A percentile compares a stretch with the other conserved stretches of the same genome.
These are phyloP conservation scores for Synergus itoensis DNA, from an alignment of 2,888 invertebrate genomes.

Conservation along the genomic window DNA sequence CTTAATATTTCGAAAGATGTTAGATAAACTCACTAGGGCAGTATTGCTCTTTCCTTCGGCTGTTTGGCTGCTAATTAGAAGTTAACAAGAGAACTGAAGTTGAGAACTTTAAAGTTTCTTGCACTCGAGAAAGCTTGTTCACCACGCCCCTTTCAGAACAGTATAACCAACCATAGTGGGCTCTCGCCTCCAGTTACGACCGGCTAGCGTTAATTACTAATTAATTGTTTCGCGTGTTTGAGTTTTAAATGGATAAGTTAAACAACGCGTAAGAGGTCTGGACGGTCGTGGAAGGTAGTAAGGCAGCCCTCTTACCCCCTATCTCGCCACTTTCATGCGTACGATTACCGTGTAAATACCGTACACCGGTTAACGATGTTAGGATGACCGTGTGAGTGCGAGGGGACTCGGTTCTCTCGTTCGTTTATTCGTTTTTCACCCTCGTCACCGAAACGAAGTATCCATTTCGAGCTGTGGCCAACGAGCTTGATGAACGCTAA, in stretches of 20 bases:
- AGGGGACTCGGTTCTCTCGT: conserved; percentile 54
- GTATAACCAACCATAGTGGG: conserved; percentile 58
- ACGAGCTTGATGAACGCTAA: conserved; percentile 51
- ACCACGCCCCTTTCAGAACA: conserved; percentile 52
- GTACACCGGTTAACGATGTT: conserved; percentile 65
- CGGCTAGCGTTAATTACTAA: conserved; percentile 74
- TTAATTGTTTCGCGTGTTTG: conserved; percentile 77
- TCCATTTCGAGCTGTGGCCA: conserved; percentile 53
- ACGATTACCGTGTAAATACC: conserved; percentile 54
- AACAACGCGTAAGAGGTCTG: conserved; percentile 66
- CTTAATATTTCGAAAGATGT: neutral
- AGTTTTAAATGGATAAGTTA: conserved; percentile 75
- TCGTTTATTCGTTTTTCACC: conserved; percentile 68
- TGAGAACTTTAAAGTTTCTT: conserved; percentile 76
- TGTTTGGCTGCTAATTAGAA: conserved; percentile 78
- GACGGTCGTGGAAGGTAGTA: conserved; percentile 52
- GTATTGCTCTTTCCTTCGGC: conserved; percentile 68
- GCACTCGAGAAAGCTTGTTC: conserved; percentile 62
- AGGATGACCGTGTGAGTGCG: conserved; percentile 64
- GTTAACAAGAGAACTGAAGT: conserved; percentile 75
- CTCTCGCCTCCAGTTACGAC: conserved; percentile 54
- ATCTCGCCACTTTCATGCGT: conserved; percentile 55
- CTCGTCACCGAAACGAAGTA: conserved; percentile 60
- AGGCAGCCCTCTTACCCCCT: conserved; percentile 56
- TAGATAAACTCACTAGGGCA: conserved; percentile 43